A percentile compares a stretch with the other conserved stretches of the same genome.
Evolutionary conservation across 2,113 vertebrate genomes (phyloP).

Genomic region (Gavialis gangeticus): DNA sequence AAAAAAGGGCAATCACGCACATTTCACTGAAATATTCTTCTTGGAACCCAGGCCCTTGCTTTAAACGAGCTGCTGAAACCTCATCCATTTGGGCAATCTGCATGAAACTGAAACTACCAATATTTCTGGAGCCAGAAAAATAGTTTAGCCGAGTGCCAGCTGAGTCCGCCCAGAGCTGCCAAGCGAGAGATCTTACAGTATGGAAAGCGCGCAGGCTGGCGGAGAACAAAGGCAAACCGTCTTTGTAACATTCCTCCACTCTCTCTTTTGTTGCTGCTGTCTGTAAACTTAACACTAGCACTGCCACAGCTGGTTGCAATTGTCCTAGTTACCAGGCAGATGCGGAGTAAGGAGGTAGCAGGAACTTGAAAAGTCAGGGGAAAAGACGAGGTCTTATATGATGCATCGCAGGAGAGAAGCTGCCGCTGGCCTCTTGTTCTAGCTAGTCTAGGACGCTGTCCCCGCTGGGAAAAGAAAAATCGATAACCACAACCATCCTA

Average conservation of each 20-base stretch:
- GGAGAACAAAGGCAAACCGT: neutral
- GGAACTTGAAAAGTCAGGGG: neutral
- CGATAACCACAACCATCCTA: neutral
- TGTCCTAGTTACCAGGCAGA: neutral
- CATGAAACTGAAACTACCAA: constrained; percentile 15
- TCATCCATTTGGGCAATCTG: neutral
- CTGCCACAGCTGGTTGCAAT: neutral
- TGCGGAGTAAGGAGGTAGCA: neutral
- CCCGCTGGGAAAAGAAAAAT: neutral
- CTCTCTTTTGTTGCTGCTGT: neutral
- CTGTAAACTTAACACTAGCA: neutral
- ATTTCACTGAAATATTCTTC: constrained; percentile 21
- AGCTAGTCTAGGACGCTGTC: fast-evolving
- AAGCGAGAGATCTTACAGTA: constrained; percentile 9
- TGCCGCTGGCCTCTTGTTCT: neutral
- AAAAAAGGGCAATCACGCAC: constrained; percentile 27
- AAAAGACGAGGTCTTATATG: neutral
- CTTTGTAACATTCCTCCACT: neutral
- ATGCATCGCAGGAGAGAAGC: fast-evolving
- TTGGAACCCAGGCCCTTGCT: neutral
- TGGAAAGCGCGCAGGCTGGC: neutral
- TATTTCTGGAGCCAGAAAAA: neutral
- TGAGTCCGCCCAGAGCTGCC: neutral
- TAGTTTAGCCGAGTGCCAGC: neutral
- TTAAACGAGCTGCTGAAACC: neutral